Base-by-base conservation (phyloP, 2,113 vertebrate species). In the Bufo gargarizans region DNA sequence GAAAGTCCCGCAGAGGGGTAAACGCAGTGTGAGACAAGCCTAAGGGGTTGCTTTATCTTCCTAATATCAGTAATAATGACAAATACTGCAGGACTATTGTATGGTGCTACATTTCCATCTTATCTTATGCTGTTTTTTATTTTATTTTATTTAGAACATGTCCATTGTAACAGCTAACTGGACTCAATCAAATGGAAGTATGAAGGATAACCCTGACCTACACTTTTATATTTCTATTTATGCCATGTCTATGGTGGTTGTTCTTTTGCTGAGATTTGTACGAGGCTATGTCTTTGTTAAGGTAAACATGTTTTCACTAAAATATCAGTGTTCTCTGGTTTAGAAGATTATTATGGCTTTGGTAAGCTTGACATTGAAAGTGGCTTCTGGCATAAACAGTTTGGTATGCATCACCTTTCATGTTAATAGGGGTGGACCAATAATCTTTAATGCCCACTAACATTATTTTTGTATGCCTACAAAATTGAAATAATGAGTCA, bases 281-380 rank as follows among this genome's bases (percentile, higher is more conserved):
- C 92, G 95, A 89, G 95, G 95, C 4, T 89, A 95, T 58, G 92
- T 96, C 59, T 96, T 96, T 89, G 93, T 96, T 77, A 96, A 96
- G 95, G 96, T 96, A 91, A 80, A 22, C 78, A 49, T 82, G 3
- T 56, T 58, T 79, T 12, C 6, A 22, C 3, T 69, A 78, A 56
- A 58, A 45, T 45, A 2, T 72, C 50, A 76, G 13, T 17, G 19
- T n/a, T n/a, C 20, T 65, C 14, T 61, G 45, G 13, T 72, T 72
- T 12, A 16, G 6, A 72, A 45, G 14, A 45, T 65, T 20, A 7
- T 43, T 43, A 9, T 69, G 65, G 2, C 22, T 43, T 43, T 71
- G 67, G 4, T 11, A 71, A 22, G 8, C 5, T 22, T 67, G n/a
- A 71, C 33, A 43, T 43, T 71, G 11, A 4, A 43, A 4, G 69